Evolutionary conservation across 2,888 invertebrate genomes (phyloP).

Genomic region (Iselma pallidipennis): DNA sequence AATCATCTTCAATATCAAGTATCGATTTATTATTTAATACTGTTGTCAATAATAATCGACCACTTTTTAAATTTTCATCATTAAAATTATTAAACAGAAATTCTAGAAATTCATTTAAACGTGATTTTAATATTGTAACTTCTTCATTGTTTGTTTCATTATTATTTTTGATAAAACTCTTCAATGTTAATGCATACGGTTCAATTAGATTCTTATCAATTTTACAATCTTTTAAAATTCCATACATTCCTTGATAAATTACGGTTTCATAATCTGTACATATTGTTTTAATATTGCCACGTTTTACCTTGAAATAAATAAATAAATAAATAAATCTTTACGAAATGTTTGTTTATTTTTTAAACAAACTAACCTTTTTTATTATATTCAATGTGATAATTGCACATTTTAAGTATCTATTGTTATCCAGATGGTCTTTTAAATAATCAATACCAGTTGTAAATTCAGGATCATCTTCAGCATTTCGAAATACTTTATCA

Average conservation of each 20-base stretch:
- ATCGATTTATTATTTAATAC: conserved; percentile 44
- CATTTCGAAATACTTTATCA: conserved; percentile 42
- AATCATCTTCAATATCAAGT: conserved; percentile 34
- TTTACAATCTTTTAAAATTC: conserved; percentile 31
- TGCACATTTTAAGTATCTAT: conserved; percentile 38
- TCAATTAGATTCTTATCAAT: conserved; percentile 19
- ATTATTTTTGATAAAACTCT: conserved; percentile 33
- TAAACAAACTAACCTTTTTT: conserved; percentile 36
- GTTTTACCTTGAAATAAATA: conserved; percentile 39
- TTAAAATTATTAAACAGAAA: conserved; percentile 29
- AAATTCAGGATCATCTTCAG: conserved; percentile 33
- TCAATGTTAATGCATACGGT: conserved; percentile 29
- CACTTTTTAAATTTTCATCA: conserved; percentile 32
- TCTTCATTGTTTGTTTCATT: conserved; percentile 31
- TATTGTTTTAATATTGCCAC: conserved; percentile 36
- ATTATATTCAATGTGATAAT: conserved; percentile 37
- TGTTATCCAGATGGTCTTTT: conserved; percentile 34
- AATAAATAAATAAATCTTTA: not conserved
- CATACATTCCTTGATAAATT: conserved; percentile 35
- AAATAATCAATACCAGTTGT: conserved; percentile 35
- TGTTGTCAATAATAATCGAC: conserved; percentile 42
- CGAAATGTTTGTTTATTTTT: not conserved
- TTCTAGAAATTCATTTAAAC: conserved; percentile 33
- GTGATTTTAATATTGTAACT: conserved; percentile 27
- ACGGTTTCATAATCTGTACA: conserved; percentile 31